Evolutionary conservation across 1,140 invertebrate genomes (phyloP).

Genomic region (Papilio xuthus): DNA sequence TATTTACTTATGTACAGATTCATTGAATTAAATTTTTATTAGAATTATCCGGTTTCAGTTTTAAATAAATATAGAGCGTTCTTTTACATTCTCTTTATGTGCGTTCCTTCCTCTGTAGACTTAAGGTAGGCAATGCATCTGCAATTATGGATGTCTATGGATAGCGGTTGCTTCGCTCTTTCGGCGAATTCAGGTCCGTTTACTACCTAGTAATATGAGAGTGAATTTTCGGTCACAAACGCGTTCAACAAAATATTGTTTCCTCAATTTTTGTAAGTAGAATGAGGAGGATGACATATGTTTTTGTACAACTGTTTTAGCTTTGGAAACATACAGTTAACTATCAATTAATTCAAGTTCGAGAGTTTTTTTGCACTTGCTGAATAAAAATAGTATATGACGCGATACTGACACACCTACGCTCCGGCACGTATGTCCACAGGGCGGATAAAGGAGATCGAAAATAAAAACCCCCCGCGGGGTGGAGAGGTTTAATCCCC

Average conservation of each 20-base stretch:
- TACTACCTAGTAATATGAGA: not conserved
- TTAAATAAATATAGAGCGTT: not conserved
- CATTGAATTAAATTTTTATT: not conserved
- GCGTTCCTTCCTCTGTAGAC: too few species aligned
- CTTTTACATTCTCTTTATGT: too few species aligned
- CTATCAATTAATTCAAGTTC: not conserved
- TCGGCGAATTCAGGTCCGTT: too few species aligned
- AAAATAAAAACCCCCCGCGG: conserved; percentile 72
- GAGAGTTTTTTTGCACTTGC: not conserved
- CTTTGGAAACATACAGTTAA: not conserved
- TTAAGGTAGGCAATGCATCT: too few species aligned
- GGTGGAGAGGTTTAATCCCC: conserved; percentile 64
- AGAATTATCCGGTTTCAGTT: not conserved
- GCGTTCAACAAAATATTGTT: not conserved
- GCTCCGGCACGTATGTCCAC: conserved; percentile 65
- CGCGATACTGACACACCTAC: conserved; percentile 50
- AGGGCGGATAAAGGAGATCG: conserved; percentile 62
- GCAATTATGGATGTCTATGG: too few species aligned
- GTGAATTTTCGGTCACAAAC: not conserved
- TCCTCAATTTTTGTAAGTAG: not conserved
- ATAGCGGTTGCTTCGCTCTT: too few species aligned
- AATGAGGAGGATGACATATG: not conserved
- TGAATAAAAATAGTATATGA: conserved; percentile 47
- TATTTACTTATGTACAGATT: not conserved
- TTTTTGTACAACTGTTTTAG: not conserved